phyloP scores from a whole-genome alignment of 2,888 invertebrate genomes.

The Bembecia ichneumoniformis region DNA sequence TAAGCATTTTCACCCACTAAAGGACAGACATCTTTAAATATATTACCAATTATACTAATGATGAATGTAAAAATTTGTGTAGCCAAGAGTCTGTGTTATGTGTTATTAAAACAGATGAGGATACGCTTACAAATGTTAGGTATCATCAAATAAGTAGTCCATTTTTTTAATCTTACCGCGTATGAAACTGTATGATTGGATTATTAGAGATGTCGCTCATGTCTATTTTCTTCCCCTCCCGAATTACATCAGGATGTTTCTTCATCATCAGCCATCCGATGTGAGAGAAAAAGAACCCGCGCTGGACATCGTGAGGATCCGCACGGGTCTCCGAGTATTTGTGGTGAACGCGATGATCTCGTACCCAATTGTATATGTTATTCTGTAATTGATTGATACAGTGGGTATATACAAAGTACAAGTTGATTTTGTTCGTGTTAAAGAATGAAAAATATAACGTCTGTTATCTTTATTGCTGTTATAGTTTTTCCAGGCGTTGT shows the following conservation, averaged over 20 bases:
- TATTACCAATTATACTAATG: no score
- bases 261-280: conserved; percentile 93
- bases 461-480: no score
- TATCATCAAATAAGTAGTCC: not conserved
- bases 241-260: conserved; percentile 88
- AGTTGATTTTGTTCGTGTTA: no score
- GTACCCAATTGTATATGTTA: conserved; percentile 79
- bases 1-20: no score
- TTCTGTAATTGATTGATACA: conserved; percentile 57
- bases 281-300: conserved; percentile 94
- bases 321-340: conserved; percentile 84
- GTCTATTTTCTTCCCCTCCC: conserved; percentile 84
- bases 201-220: conserved; percentile 85
- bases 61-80: no score
- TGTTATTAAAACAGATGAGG: no score
- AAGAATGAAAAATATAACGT: no score
- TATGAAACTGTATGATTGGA: conserved; percentile 83
- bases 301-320: conserved; percentile 84
- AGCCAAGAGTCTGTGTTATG: no score
- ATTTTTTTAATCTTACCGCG: conserved; percentile 68
- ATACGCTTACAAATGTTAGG: not conserved
- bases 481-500: no score
- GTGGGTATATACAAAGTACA: no score
- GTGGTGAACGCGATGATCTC: conserved; percentile 83
- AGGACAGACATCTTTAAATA: no score